A percentile compares a stretch with the other conserved stretches of the same genome.
These are phyloP conservation scores for Chelon labrosus DNA, from an alignment of 2,797 vertebrate genomes.

Conservation along the genomic window DNA sequence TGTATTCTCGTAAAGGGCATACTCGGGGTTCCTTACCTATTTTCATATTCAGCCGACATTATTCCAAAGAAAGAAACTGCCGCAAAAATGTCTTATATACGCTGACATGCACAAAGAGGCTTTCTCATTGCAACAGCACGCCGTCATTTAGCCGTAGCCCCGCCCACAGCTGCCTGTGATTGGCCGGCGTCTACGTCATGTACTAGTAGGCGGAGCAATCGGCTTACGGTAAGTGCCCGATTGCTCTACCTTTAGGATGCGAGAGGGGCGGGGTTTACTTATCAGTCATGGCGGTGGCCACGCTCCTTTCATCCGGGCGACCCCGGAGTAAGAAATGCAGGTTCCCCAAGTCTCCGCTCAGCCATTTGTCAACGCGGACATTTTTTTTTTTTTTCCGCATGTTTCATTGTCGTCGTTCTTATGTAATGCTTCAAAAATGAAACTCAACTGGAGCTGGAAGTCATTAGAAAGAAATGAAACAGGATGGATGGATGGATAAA, in stretches of 20 bases:
- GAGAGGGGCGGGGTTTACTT: constrained; percentile 21
- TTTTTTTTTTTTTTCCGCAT: too few species aligned
- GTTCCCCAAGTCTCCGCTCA: too few species aligned
- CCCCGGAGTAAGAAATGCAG: rapidly evolving
- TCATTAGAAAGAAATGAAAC: too few species aligned
- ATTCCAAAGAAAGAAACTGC: constrained; percentile 85
- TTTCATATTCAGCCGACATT: constrained; percentile 89
- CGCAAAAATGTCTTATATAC: constrained; percentile 85
- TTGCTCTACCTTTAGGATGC: neutral
- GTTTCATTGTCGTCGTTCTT: too few species aligned
- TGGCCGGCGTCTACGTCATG: constrained; percentile 26
- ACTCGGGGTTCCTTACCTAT: constrained; percentile 78
- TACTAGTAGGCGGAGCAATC: constrained; percentile 11
- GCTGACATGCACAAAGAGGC: constrained; percentile 51
- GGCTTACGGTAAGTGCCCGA: neutral
- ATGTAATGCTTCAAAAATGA: too few species aligned
- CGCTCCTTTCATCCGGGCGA: neutral
- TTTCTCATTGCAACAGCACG: constrained; percentile 69
- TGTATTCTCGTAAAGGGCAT: rapidly evolving
- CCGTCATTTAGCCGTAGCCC: constrained; percentile 68
- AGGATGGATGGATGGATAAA: too few species aligned
- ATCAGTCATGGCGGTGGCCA: neutral
- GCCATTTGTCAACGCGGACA: constrained; percentile 23
- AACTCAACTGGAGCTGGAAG: too few species aligned
- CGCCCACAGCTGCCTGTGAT: constrained; percentile 47